These are phyloP conservation scores for Pollenia angustigena DNA, from an alignment of 2,888 invertebrate species.

Conservation along the genomic window DNA sequence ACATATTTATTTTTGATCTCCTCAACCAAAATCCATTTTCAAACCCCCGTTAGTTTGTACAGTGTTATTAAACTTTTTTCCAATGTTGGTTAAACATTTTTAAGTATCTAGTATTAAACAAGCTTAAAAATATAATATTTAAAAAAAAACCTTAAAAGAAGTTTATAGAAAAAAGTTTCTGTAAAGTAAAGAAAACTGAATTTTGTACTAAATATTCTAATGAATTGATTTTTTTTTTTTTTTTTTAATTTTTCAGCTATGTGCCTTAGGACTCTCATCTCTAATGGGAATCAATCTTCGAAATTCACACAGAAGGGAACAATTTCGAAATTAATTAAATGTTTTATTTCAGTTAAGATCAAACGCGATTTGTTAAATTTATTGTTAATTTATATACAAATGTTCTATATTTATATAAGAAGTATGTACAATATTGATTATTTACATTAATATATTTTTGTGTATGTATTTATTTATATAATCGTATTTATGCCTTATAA, in stretches of 20 bases:
- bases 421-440: slow-evolving; percentile 34
- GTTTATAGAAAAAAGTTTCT: no score
- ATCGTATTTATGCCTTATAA: slow-evolving; percentile 50
- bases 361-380: slow-evolving; percentile 52
- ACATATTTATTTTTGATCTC: no score
- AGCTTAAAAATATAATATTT: no score
- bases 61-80: no score
- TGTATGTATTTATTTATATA: slow-evolving; percentile 46
- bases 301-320: slow-evolving; percentile 79
- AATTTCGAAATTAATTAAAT: slow-evolving; percentile 70
- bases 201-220: no score
- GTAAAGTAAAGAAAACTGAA: no score
- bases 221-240: background rate
- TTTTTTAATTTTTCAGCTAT: slow-evolving; percentile 75
- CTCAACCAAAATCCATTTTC: no score
- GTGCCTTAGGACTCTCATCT: slow-evolving; percentile 78
- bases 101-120: no score
- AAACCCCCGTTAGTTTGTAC: no score
- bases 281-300: slow-evolving; percentile 80
- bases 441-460: slow-evolving; percentile 13
- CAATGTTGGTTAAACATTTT: no score
- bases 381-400: slow-evolving; percentile 64
- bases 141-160: no score
- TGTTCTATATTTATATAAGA: slow-evolving; percentile 51
- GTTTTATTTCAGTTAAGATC: background rate